Evolutionary conservation across 2,113 vertebrate genomes (phyloP).

Genomic region (Cynocephalus volans): DNA sequence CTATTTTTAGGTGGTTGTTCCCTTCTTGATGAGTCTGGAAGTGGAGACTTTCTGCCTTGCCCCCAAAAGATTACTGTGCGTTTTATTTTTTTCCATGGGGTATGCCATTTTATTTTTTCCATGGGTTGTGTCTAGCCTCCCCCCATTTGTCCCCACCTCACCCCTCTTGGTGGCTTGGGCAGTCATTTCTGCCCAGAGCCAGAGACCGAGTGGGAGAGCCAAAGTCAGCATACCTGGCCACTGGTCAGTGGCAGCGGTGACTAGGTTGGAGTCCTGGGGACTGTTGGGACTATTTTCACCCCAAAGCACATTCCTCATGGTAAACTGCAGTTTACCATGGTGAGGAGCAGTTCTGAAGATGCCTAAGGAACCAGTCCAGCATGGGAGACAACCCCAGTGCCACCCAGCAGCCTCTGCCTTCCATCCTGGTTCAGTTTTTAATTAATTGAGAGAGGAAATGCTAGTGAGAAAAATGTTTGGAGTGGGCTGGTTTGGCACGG

Average conservation of each 20-base stretch:
- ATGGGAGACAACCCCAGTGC: neutral
- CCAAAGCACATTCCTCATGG: neutral
- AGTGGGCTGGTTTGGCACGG: neutral
- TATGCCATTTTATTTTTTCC: neutral
- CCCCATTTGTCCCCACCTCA: neutral
- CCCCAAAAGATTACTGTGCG: neutral
- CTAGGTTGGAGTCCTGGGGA: neutral
- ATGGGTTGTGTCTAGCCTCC: neutral
- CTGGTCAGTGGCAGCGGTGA: neutral
- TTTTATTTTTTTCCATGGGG: neutral
- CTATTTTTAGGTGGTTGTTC: neutral
- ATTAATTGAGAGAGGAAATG: neutral
- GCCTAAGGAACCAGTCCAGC: neutral
- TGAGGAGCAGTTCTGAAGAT: neutral
- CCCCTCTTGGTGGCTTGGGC: neutral
- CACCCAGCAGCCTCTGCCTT: neutral
- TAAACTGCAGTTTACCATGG: too few relatives aligned
- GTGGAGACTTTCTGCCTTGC: neutral
- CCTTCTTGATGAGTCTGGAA: too few relatives aligned
- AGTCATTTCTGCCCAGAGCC: neutral
- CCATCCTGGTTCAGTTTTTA: neutral
- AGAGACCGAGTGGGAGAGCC: neutral
- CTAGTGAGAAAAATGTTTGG: neutral
- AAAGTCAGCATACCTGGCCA: neutral
- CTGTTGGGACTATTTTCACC: neutral